Percentiles rank a stretch among this genome's conserved stretches.
phyloP scores from a whole-genome alignment of 2,797 vertebrate species.

The Odontamblyopus lacepedii region DNA sequence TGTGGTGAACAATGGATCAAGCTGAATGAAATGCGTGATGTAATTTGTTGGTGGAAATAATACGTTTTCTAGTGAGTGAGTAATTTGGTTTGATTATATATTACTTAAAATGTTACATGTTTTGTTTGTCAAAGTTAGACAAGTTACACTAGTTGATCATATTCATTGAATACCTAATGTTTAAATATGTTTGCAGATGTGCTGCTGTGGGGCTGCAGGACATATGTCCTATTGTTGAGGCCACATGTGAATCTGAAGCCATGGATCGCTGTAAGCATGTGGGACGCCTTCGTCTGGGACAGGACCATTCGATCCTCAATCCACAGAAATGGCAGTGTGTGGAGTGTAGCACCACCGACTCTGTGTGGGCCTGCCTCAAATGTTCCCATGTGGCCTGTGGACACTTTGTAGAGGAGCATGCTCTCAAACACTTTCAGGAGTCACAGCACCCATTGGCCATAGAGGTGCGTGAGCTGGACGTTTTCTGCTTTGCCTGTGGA shows the following conservation, averaged over 20 bases:
- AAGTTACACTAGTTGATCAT: background rate
- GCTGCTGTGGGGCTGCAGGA: conserved; percentile 63
- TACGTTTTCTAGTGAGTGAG: conserved; percentile 57
- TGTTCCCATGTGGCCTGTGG: conserved; percentile 97
- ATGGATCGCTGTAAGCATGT: conserved; percentile 99
- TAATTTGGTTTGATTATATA: background rate
- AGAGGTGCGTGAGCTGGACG: conserved; percentile 94
- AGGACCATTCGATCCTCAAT: conserved; percentile 98
- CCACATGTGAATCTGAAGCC: conserved; percentile 82
- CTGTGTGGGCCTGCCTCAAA: conserved; percentile 97
- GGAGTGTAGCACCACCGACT: conserved; percentile 92
- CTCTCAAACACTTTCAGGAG: conserved; percentile 91
- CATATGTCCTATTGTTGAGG: conserved; percentile 77
- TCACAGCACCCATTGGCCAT: conserved; percentile 92
- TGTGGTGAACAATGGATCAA: conserved; percentile 40
- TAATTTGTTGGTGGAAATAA: conserved; percentile 45
- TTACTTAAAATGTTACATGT: too few relatives aligned
- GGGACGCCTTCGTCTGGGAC: conserved; percentile 92
- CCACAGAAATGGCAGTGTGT: conserved; percentile 96
- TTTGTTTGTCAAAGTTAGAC: background rate
- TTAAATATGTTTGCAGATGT: conserved; percentile 61
- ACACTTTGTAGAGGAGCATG: conserved; percentile 93
- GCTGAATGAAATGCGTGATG: conserved; percentile 49
- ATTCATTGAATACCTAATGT: background rate
- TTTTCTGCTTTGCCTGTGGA: conserved; percentile 95